Evolutionary conservation across 1,140 invertebrate species (phyloP), one percentile per base, ranked within the genome.

Genomic region (Macrobrachium rosenbergii): DNA sequence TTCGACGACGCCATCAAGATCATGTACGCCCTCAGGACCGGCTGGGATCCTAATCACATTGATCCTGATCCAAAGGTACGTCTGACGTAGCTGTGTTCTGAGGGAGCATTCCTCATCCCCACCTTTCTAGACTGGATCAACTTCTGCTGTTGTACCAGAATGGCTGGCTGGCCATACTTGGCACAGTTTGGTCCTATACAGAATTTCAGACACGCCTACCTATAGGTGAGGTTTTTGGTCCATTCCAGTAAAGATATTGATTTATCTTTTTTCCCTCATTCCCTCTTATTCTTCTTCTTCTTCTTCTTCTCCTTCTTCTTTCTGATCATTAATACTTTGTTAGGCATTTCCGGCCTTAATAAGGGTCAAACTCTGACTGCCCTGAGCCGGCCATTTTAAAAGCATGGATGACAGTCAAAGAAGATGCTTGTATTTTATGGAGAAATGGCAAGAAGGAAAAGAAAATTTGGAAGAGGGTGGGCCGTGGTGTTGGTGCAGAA

Each of bases 1-100:
- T 84, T 84, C 60, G 60, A 77, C 17, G 60, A 84, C 10, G 37
- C 76, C 60, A 60, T 84, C 12, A 43, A 77, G 21, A n/a, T 84
- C 14, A 45, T 78, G 73, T 64, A 77, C 28, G 37, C 45, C 5
- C 75, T 78, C 1, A 84, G 76, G 75, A 73, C 83, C 0, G 59
- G 75, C 62, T 84, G 83, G 83, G 23, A 52, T 17, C 67, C 75
- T 23, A n/a, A 43, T 63, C 60, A 60, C 45, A n/a, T 43, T 17
- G 19, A 28, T 11, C 37, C 69, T 17, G 52, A 58, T 0, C 83
- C 75, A 2, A 78, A 78, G 60, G 83, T 84, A 84, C 21, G 17
- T 2, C 62, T 10, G 5, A 23, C 19, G 19, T 28, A 14, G 5
- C 14, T 23, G 2, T 23, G 2, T 59, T 14, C 76, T 17, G 2